These are phyloP conservation scores for Rhynchotus rufescens DNA, from an alignment of 2,797 vertebrate genomes.

Conservation along the genomic window DNA sequence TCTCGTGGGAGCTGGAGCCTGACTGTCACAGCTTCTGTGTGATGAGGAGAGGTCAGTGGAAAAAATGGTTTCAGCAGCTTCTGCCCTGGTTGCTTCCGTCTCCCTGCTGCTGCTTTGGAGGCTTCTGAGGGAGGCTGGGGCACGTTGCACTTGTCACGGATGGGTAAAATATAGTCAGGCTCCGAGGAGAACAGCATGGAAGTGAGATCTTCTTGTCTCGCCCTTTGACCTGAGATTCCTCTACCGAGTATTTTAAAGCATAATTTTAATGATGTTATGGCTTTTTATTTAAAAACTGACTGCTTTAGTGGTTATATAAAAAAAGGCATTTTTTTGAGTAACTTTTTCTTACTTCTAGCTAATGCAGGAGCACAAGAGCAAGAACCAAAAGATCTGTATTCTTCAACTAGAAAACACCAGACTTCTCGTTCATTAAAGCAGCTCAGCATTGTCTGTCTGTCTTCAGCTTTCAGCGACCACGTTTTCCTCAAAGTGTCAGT, in stretches of 20 bases:
- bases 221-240: slow-evolving; percentile 9
- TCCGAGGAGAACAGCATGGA: not conserved
- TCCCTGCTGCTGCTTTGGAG: not conserved
- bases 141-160: rapidly evolving
- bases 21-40: not conserved
- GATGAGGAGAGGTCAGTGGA: not conserved
- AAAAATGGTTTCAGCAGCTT: not conserved
- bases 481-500: not conserved
- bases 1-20: not conserved
- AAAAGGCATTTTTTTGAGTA: not conserved
- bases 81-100: not conserved
- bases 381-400: not conserved
- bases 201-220: not conserved
- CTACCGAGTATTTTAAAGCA: not conserved
- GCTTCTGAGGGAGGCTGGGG: not conserved
- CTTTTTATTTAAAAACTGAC: not conserved
- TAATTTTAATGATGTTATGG: not conserved
- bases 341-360: not conserved
- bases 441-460: not conserved
- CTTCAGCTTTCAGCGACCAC: not conserved
- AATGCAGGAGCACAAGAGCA: not conserved
- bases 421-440: not conserved
- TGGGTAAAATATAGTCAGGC: not conserved
- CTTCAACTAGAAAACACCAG: not conserved
- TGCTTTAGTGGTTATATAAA: not conserved